phyloP scores from a whole-genome alignment of 30 jellyfish, hydroid and myxozoan species.

The Morbakka virulenta region DNA sequence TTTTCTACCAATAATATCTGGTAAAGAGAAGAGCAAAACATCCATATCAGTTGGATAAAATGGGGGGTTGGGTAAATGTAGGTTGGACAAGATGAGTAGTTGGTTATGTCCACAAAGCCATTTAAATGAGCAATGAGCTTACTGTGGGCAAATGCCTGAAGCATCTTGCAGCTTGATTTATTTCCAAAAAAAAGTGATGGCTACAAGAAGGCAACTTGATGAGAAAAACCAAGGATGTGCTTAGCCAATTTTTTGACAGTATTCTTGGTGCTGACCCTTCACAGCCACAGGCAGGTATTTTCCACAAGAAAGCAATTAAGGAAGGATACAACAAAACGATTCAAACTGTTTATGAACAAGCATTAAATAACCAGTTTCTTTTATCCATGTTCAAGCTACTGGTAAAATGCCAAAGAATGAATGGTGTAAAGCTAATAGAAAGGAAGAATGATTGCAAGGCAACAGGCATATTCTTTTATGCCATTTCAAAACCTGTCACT shows the following conservation, averaged over 20 bases:
- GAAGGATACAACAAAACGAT: not conserved
- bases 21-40: no score
- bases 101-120: not conserved
- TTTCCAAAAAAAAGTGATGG: conserved; percentile 3
- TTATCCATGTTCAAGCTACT: no score
- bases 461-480: conserved; percentile 14
- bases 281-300: conserved; percentile 2
- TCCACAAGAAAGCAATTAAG: not conserved
- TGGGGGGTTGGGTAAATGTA: no score
- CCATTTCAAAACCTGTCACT: conserved; percentile 20
- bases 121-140: not conserved
- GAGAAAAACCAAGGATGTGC: not conserved
- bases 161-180: no score
- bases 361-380: no score
- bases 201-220: not conserved
- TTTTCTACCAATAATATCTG: no score
- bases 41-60: no score
- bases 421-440: conserved; percentile 17
- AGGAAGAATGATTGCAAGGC: conserved; percentile 16
- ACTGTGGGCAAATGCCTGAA: not conserved
- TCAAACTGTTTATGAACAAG: conserved; percentile 9
- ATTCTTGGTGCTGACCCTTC: conserved; percentile 33
- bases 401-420: conserved; percentile 20
- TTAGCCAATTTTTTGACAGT: not conserved
- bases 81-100: no score